Evolutionary conservation across 2,888 invertebrate species (phyloP).

Genomic region (Andrena bucephala): DNA sequence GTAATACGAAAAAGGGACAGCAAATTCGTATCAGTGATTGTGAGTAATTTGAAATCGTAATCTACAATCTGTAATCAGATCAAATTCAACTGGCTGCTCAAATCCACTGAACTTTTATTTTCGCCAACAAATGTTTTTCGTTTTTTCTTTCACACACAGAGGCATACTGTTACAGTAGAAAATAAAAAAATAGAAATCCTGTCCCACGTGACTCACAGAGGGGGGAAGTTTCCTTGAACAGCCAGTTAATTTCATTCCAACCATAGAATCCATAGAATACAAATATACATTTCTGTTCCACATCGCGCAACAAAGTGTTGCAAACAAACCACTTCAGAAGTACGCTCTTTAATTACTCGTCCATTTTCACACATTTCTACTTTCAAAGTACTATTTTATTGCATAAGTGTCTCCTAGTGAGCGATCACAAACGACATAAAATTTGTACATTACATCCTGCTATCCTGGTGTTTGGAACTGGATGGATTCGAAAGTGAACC

Average conservation of each 20-base stretch:
- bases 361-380: neutral
- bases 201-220: neutral
- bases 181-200: neutral
- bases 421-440: slow-evolving; percentile 1
- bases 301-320: neutral
- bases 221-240: neutral
- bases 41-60: slow-evolving; percentile 25
- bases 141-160: too few relatives aligned
- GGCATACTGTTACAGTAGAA: too few relatives aligned
- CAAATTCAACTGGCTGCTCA: neutral
- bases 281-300: neutral
- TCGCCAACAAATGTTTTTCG: neutral
- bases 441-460: neutral
- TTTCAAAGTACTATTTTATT: neutral
- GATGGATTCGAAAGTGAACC: slow-evolving; percentile 46
- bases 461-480: slow-evolving; percentile 18
- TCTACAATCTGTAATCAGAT: too few relatives aligned
- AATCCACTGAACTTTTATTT: neutral
- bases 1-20: neutral
- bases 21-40: neutral
- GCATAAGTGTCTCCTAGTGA: neutral
- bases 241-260: neutral
- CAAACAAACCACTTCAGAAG: neutral
- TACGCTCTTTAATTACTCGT: neutral
- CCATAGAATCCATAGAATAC: neutral